Evolutionary conservation across 2,113 vertebrate genomes (phyloP), one percentile per base, ranked within the genome.

Genomic region (Notothenia rossii): DNA sequence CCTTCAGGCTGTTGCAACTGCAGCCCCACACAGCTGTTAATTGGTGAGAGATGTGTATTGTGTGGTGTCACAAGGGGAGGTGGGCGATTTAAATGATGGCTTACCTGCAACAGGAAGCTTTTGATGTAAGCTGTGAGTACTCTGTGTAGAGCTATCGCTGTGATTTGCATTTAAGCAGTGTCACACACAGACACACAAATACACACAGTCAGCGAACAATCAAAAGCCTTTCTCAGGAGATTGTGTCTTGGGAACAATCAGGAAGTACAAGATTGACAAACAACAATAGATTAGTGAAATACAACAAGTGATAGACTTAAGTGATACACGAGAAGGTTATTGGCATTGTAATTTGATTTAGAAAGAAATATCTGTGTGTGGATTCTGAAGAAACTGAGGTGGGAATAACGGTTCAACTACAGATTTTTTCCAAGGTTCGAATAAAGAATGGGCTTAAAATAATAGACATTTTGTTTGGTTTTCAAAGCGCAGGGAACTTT

Each of bases 31-130:
- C 69, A 59, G n/a, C 33, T 82, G 75, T 82, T 82, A 75, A 88
- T 66, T 86, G 78, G 62, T 51, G 13, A 72, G 62, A 73, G 82
- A 90, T 87, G 91, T 11, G 77, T 86, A 91, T 92, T 92, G 89
- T 66, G 46, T 71, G 14, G 87, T 17, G 49, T 77, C 18, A 59
- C 15, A 36, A n/a, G 18, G 18, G 46, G 62, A 25, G 58, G 46
- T 5, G n/a, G 54, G 13, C 4, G 12, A 25, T 33, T 58, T 63
- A 68, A 91, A 80, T 72, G 72, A 82, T 69, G 56, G 43, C 75
- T 79, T 84, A 85, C 77, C 81, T 85, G 82, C 73, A 66, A 88
- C 81, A 90, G 82, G 88, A 90, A 88, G 85, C 77, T 79, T 92
- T 89, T 91, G 86, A 89, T 89, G 81, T 86, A 12, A 70, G 45